Percentiles rank a stretch among this genome's conserved stretches.
These are phyloP conservation scores for Drosophila watanabei DNA, from an alignment of 1,140 invertebrate genomes.

Conservation along the genomic window DNA sequence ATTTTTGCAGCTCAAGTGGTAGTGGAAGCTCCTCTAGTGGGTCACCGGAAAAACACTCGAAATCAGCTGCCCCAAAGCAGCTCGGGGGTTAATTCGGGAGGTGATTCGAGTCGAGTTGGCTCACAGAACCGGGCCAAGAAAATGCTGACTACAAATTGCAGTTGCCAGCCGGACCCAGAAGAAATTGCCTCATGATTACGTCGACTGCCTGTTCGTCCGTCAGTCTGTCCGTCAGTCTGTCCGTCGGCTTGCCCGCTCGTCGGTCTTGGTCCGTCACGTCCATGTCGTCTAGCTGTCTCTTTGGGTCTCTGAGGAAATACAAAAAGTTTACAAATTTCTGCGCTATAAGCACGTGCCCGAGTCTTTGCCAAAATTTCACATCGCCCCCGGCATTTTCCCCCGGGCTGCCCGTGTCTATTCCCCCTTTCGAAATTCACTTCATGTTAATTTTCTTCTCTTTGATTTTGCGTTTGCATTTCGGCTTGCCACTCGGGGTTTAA, in stretches of 20 bases:
- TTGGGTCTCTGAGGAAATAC: constrained; percentile 72
- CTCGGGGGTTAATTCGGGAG: constrained; percentile 36
- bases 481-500: constrained; percentile 61
- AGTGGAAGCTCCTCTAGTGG: constrained; percentile 51
- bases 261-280: constrained; percentile 67
- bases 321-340: constrained; percentile 78
- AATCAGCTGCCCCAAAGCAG: constrained; percentile 65
- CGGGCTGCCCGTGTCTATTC: constrained; percentile 13
- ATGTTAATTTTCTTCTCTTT: constrained; percentile 82
- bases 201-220: constrained; percentile 38
- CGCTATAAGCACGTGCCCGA: constrained; percentile 78
- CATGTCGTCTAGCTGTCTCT: constrained; percentile 74
- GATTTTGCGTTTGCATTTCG: constrained; percentile 74
- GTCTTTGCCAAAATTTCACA: constrained; percentile 76
- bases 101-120: constrained; percentile 22
- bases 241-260: constrained; percentile 19
- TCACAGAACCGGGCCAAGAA: constrained; percentile 45
- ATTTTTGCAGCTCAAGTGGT: constrained; percentile 30
- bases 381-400: constrained; percentile 43
- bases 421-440: constrained; percentile 74
- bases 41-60: constrained; percentile 66
- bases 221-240: constrained; percentile 6
- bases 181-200: constrained; percentile 82
- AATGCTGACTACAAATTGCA: constrained; percentile 75
- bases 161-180: constrained; percentile 61